These are phyloP conservation scores for Callospermophilus lateralis DNA, from an alignment of 2,113 vertebrate species.

Conservation along the genomic window DNA sequence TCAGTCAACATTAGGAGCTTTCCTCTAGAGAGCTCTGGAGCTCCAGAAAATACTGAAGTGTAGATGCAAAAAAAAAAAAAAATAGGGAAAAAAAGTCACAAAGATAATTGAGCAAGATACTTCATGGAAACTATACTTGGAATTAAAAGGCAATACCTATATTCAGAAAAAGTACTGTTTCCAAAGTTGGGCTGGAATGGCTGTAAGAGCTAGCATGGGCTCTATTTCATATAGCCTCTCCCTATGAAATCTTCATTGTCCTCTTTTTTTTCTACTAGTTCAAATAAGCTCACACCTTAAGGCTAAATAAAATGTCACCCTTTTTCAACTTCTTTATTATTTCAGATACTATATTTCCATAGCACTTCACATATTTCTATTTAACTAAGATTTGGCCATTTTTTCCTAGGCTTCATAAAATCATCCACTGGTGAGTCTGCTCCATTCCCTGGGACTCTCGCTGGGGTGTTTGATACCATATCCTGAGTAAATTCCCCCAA, in stretches of 20 bases:
- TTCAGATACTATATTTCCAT: neutral
- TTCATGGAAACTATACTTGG: no score
- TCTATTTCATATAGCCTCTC: neutral
- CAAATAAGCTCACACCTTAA: neutral
- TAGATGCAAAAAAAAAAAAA: neutral
- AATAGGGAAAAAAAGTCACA: neutral
- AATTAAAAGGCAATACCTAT: neutral
- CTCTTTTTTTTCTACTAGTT: neutral
- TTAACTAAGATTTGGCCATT: neutral
- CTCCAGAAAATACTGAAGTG: neutral
- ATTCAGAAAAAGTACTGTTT: neutral
- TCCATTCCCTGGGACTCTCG: neutral
- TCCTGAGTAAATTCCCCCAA: neutral
- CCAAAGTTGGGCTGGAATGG: neutral
- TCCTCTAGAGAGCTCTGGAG: neutral
- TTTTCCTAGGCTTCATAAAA: neutral
- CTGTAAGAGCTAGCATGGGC: neutral
- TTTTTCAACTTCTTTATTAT: neutral
- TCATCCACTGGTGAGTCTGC: neutral
- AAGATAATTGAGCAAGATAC: no score
- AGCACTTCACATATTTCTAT: neutral
- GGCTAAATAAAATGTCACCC: neutral
- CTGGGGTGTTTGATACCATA: neutral
- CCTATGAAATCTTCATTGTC: neutral
- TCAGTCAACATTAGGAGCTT: neutral